Evolutionary conservation across 30 jellyfish, hydroid and myxozoan species (phyloP).

Genomic region (Turritopsis rubra): DNA sequence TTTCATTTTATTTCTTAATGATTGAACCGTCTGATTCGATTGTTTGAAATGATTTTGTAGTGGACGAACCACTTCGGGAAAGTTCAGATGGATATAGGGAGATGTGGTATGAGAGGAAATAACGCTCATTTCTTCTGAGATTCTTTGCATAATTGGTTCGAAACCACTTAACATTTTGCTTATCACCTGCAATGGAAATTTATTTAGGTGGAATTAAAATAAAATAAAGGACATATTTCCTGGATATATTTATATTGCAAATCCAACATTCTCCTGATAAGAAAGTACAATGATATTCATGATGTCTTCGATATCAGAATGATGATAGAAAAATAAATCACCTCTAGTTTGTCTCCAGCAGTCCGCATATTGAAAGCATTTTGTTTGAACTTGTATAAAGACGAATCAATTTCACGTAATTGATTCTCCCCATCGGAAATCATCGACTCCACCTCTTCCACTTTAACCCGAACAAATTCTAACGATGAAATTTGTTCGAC

Average conservation of each 20-base stretch:
- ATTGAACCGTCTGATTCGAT: background rate
- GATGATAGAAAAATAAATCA: background rate
- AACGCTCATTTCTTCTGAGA: background rate
- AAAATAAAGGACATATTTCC: too few relatives aligned
- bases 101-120: background rate
- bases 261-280: too few relatives aligned
- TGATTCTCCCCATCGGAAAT: conserved; percentile 30
- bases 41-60: background rate
- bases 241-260: too few relatives aligned
- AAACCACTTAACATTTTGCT: background rate
- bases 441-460: conserved; percentile 25
- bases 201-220: too few relatives aligned
- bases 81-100: background rate
- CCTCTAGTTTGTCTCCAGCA: conserved; percentile 25
- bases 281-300: too few relatives aligned
- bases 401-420: conserved; percentile 30
- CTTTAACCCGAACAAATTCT: background rate
- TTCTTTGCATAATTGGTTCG: background rate
- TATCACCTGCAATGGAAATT: background rate
- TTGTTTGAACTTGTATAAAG: conserved; percentile 6
- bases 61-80: background rate
- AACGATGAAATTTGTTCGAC: background rate
- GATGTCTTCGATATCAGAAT: too few relatives aligned
- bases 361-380: background rate
- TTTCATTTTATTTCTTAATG: background rate